A percentile compares a stretch with the other conserved stretches of the same genome.
phyloP scores from a whole-genome alignment of 1,140 invertebrate species.

The Lepidotrigona ventralis region DNA sequence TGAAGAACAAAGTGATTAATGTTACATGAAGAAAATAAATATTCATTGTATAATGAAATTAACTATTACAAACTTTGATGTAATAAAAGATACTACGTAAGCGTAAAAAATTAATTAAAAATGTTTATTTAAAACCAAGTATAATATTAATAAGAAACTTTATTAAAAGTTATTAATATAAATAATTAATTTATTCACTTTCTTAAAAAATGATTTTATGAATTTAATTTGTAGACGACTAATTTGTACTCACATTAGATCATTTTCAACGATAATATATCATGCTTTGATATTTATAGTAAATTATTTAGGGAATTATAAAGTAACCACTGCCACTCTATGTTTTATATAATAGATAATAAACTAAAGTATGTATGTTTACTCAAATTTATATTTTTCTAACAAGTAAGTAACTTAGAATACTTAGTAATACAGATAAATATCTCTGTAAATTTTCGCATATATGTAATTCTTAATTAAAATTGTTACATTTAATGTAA shows the following conservation, averaged over 20 bases:
- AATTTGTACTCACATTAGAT: not conserved
- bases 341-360: not conserved
- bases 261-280: not conserved
- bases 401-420: not conserved
- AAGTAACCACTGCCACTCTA: not conserved
- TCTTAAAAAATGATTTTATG: slow-evolving; percentile 10
- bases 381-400: not conserved
- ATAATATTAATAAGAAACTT: not conserved
- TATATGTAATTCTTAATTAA: not conserved
- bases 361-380: not conserved
- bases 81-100: not conserved
- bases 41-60: not conserved
- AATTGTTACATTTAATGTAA: slow-evolving; percentile 1
- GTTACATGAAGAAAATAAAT: not conserved
- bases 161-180: too few relatives aligned
- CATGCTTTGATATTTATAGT: slow-evolving; percentile 1
- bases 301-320: not conserved
- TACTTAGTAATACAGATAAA: not conserved
- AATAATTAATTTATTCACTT: not conserved
- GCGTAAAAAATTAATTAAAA: not conserved
- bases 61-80: not conserved
- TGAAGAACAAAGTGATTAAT: not conserved
- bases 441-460: not conserved
- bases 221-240: not conserved
- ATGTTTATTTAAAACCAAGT: not conserved